Percentiles rank a stretch among this genome's conserved stretches.
Conservation (phyloP, 2,888 invertebrate genomes). For the Anaspis maculata region DNA sequence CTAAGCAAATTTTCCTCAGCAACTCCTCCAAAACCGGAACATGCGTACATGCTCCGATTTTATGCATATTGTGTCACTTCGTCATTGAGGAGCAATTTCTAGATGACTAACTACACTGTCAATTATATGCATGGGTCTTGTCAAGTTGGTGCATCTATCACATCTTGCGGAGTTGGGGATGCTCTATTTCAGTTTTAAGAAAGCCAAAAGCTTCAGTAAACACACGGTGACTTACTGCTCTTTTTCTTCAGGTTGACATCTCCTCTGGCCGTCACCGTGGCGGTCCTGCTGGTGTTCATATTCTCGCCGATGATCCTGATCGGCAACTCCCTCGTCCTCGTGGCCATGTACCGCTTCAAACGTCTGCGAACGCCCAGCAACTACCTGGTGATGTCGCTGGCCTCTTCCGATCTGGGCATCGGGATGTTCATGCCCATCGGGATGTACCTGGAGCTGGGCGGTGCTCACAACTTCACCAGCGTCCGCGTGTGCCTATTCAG, state of each 20-base stretch:
- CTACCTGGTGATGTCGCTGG: slow-evolving; percentile 51
- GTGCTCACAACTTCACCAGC: slow-evolving; percentile 39
- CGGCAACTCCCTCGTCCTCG: slow-evolving; percentile 51
- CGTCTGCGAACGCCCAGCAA: slow-evolving; percentile 55
- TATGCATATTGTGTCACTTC: no score
- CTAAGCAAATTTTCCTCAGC: no score
- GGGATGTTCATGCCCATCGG: slow-evolving; percentile 53
- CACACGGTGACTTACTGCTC: no score
- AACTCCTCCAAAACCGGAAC: no score
- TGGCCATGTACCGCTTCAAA: slow-evolving; percentile 52
- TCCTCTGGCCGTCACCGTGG: slow-evolving; percentile 43
- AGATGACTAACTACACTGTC: no score
- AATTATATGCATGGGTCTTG: no score
- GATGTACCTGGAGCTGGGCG: slow-evolving; percentile 49
- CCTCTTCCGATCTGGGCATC: slow-evolving; percentile 52
- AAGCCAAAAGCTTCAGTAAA: no score
- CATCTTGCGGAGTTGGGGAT: no score
- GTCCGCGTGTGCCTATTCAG: slow-evolving; percentile 48
- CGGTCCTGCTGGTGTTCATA: slow-evolving; percentile 46
- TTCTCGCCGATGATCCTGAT: slow-evolving; percentile 51
- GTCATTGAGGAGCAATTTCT: no score
- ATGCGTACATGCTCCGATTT: no score
- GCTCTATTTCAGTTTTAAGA: no score
- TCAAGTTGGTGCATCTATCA: no score
- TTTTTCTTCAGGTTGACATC: slow-evolving; percentile 36